Percentiles rank a stretch among this genome's conserved stretches.
Conservation (phyloP, 2,888 invertebrate genomes). For the Microctonus aethiopoides region DNA sequence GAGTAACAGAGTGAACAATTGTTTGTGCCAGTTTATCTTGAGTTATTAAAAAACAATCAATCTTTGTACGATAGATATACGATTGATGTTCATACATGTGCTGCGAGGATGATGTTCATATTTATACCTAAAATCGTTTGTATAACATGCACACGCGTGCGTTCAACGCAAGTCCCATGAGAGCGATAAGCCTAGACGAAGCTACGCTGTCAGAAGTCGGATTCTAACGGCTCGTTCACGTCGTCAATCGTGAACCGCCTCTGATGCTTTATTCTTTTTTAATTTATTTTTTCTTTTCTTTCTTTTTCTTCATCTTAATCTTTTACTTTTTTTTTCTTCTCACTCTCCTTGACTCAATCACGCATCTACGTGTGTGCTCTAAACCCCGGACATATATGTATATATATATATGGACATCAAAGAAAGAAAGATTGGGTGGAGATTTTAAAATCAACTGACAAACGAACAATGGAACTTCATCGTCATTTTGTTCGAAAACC, state of each 20-base stretch:
- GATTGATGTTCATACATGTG: constrained; percentile 49
- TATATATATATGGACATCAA: not conserved
- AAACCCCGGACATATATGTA: no score
- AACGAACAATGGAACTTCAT: constrained; percentile 24
- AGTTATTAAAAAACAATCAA: constrained; percentile 65
- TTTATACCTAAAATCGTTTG: not conserved
- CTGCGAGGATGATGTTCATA: constrained; percentile 45
- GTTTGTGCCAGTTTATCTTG: constrained; percentile 63
- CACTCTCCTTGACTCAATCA: constrained; percentile 16
- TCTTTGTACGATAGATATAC: constrained; percentile 48
- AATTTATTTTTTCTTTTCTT: constrained; percentile 1
- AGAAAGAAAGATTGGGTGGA: constrained; percentile 1
- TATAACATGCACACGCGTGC: not conserved
- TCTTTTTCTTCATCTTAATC: constrained; percentile 19
- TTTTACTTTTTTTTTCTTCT: constrained; percentile 20
- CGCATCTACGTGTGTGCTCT: not conserved
- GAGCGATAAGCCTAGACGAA: constrained; percentile 27
- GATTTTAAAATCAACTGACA: constrained; percentile 32
- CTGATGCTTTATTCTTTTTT: constrained; percentile 6
- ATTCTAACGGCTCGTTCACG: constrained; percentile 36
- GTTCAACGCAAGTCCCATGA: not conserved
- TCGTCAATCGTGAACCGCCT: constrained; percentile 20
- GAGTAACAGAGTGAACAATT: constrained; percentile 51
- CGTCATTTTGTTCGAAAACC: constrained; percentile 23
- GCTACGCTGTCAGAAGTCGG: constrained; percentile 41